These are phyloP conservation scores for Amphimallon solstitiale DNA, from an alignment of 2,888 invertebrate genomes.

Conservation along the genomic window DNA sequence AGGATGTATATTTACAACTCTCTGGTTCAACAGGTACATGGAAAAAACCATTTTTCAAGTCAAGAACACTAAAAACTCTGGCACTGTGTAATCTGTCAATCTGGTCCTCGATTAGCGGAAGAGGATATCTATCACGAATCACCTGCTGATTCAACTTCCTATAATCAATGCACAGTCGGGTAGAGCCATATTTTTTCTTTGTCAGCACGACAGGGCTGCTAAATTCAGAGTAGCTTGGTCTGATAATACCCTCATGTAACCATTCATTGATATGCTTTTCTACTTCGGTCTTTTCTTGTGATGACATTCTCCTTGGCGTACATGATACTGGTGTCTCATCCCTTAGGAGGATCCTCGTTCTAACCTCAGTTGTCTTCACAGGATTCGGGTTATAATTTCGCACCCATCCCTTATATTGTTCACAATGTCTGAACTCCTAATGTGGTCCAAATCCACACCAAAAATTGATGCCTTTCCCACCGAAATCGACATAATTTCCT, in stretches of 20 bases:
- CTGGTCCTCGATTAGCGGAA: conserved; percentile 57
- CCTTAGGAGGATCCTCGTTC: no score
- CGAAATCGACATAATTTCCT: no score
- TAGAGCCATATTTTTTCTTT: conserved; percentile 48
- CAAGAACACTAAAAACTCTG: conserved; percentile 50
- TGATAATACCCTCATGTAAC: conserved; percentile 52
- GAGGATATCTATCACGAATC: conserved; percentile 50
- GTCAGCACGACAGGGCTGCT: conserved; percentile 53
- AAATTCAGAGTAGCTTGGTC: conserved; percentile 53
- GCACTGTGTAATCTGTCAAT: conserved; percentile 53
- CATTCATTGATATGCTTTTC: conserved; percentile 52
- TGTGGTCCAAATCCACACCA: no score
- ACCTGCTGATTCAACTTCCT: conserved; percentile 55
- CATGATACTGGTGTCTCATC: no score
- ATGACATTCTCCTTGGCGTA: no score
- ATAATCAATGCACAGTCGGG: conserved; percentile 57
- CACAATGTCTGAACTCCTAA: no score
- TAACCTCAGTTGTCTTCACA: no score
- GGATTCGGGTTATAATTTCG: no score
- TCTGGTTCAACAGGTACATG: conserved; percentile 53
- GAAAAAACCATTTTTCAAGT: conserved; percentile 56
- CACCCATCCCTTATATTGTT: no score
- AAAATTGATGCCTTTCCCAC: no score
- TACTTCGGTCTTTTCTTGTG: conserved; percentile 51
- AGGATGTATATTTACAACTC: conserved; percentile 55